These are phyloP conservation scores for Hippoglossus stenolepis DNA, from an alignment of 2,113 vertebrate genomes.

Conservation along the genomic window DNA sequence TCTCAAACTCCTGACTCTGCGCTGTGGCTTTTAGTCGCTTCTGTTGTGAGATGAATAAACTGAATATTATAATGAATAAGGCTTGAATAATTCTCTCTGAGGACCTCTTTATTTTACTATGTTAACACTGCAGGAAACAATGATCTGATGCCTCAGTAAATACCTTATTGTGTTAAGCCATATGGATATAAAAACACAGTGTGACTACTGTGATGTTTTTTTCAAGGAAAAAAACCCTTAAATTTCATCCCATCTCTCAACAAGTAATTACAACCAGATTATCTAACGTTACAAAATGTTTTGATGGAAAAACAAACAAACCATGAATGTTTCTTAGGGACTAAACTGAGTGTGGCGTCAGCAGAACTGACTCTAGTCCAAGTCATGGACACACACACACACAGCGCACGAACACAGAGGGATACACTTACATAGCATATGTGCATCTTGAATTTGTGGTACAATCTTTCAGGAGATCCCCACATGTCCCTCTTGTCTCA, in stretches of 20 bases:
- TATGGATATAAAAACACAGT: not conserved
- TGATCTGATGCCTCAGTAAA: not conserved
- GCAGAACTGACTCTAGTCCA: constrained; percentile 3
- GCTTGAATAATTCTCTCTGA: not conserved
- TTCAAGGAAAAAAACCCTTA: constrained; percentile 11
- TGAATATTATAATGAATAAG: not conserved
- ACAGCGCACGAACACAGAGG: constrained; percentile 5
- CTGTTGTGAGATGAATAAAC: not conserved
- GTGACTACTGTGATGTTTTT: not conserved
- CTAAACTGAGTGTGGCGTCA: constrained; percentile 6
- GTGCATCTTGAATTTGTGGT: constrained; percentile 25
- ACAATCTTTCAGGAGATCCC: constrained; percentile 26
- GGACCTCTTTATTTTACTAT: not conserved
- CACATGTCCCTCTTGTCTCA: constrained; percentile 27
- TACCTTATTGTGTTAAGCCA: not conserved
- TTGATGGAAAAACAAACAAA: constrained; percentile 21
- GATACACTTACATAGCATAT: constrained; percentile 11
- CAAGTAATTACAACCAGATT: constrained; percentile 11
- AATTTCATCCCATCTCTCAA: constrained; percentile 1
- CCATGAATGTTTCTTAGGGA: constrained; percentile 16
- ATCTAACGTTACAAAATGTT: constrained; percentile 12
- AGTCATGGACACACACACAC: not conserved
- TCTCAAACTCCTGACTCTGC: too few species aligned
- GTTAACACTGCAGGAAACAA: not conserved
- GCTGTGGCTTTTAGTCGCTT: not conserved